Base-by-base conservation (phyloP, 2,888 invertebrate genomes). In the Amiota communis region DNA sequence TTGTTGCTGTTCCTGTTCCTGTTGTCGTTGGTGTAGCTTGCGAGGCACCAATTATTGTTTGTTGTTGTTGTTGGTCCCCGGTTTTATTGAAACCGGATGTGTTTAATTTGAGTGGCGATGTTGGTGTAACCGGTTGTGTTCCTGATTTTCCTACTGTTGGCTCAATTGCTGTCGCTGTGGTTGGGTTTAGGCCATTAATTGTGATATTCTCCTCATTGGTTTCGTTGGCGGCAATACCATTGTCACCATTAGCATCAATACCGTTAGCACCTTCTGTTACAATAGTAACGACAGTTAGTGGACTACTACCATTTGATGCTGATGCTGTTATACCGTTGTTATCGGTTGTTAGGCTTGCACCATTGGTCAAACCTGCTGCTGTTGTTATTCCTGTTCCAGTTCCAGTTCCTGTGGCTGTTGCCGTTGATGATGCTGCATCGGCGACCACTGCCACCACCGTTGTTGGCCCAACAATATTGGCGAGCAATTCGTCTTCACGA, bases 401-500 rank as follows among this genome's bases (percentile, higher is more conserved):
- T 23, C 23, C 23, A 23, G 23, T 23, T 63, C 13, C 36, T 17
- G 10, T 36, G n/a, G 67, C 53, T 48, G 71, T 71, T 48, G 71
- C 69, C 15, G 57, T 70, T 20, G 67, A 46, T 56, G 49, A 15
- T 48, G 75, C 56, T 71, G 73, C 74, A 69, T 53, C 74, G 73
- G 72, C 70, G 20, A 70, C 72, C 36, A 72, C 76, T 47, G 73
- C 78, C 71, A 61, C 72, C 72, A 76, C 23, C 70, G 75, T 72
- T 46, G 72, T 74, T 74, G 73, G 83, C 81, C 87, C 89, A 84
- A 89, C 89, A 84, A 89, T 89, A 81, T 89, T 90, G 88, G 90
- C 88, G 85, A 90, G 87, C 83, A 89, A 82, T 86, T 90, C 90
- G 89, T 90, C 89, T 87, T 90, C 90, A 90, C 93, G 94, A 91